Percentiles rank a stretch among this genome's conserved stretches.
Evolutionary conservation across 2,113 vertebrate genomes (phyloP).

Genomic region (Carlito syrichta): DNA sequence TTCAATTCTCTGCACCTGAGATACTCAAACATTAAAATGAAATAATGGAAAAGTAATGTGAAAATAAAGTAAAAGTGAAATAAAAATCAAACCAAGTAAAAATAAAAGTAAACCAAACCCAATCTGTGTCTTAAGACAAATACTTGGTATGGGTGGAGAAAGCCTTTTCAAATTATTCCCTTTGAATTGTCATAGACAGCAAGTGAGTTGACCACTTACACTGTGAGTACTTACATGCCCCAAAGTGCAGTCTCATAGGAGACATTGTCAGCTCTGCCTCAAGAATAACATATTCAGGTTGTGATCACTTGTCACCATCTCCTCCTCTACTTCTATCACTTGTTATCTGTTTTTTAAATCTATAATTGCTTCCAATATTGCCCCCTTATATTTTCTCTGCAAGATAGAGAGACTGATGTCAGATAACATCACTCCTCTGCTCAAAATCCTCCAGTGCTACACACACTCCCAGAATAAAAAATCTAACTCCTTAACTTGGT

Average conservation of each 20-base stretch:
- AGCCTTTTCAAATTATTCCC: not conserved
- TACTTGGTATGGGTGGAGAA: not conserved
- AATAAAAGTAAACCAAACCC: not conserved
- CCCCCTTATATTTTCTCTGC: not conserved
- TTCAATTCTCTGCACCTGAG: not conserved
- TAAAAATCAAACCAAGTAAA: not conserved
- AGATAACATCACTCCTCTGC: not conserved
- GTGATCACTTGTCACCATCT: not conserved
- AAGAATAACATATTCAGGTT: not conserved
- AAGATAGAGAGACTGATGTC: not conserved
- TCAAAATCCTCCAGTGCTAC: not conserved
- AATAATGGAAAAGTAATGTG: not conserved
- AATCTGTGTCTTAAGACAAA: not conserved
- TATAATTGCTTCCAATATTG: not conserved
- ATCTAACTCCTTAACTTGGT: not conserved
- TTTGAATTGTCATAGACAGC: not conserved
- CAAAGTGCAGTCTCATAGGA: not conserved
- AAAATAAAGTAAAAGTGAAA: not conserved
- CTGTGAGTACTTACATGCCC: not conserved
- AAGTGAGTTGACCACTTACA: not conserved
- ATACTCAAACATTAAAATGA: not conserved
- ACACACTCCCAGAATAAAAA: not conserved
- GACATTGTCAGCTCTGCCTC: not conserved
- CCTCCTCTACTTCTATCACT: not conserved
- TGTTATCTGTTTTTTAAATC: not conserved